Conservation (phyloP, 2,888 invertebrate species). For the Drosophila prostipennis region DNA sequence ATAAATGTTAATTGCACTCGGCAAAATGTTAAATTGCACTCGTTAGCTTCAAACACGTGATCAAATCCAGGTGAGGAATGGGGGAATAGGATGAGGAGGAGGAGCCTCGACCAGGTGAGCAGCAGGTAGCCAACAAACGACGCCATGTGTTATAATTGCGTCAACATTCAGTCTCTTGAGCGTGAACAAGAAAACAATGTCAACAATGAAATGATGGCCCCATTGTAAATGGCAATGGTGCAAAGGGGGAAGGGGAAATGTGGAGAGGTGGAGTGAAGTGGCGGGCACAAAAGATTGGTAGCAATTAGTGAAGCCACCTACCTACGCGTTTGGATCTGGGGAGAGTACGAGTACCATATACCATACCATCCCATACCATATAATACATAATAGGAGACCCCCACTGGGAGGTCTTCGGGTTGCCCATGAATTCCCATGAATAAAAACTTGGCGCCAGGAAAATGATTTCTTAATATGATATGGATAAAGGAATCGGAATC, state of each 20-base stretch:
- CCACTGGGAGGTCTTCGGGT: slow-evolving; percentile 32
- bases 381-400: neutral
- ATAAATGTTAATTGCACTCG: slow-evolving; percentile 66
- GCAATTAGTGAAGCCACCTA: slow-evolving; percentile 55
- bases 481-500: slow-evolving; percentile 28
- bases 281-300: slow-evolving; percentile 47
- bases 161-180: slow-evolving; percentile 56
- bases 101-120: slow-evolving; percentile 29
- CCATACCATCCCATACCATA: neutral
- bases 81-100: neutral
- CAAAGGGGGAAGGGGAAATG: neutral
- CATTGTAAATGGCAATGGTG: slow-evolving; percentile 42
- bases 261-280: slow-evolving; percentile 18
- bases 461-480: slow-evolving; percentile 48
- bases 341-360: neutral
- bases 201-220: slow-evolving; percentile 65
- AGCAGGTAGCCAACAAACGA: slow-evolving; percentile 22
- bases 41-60: slow-evolving; percentile 52
- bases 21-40: slow-evolving; percentile 63
- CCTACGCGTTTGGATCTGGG: slow-evolving; percentile 14
- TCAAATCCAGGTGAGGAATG: slow-evolving; percentile 12
- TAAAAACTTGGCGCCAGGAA: slow-evolving; percentile 47
- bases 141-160: slow-evolving; percentile 72
- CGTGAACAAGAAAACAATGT: slow-evolving; percentile 68
- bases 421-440: slow-evolving; percentile 37